Conservation (phyloP, 2,888 invertebrate genomes). For the Pristionchus japonicus region DNA sequence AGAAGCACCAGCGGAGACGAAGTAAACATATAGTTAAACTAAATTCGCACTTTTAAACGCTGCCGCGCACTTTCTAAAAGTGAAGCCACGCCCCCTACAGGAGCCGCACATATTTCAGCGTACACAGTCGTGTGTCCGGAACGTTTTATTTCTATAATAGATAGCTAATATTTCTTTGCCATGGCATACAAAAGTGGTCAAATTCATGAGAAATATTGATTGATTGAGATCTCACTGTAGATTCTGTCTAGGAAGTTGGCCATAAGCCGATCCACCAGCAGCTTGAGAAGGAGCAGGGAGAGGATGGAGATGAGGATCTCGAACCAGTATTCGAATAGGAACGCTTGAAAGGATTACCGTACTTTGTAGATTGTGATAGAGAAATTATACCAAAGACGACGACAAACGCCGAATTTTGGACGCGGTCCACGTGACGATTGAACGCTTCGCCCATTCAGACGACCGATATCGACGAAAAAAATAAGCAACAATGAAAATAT, state of each 20-base stretch:
- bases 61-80: too few relatives aligned
- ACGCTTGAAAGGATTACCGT: neutral
- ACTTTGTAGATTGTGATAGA: too few relatives aligned
- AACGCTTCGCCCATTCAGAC: conserved; percentile 4
- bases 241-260: conserved; percentile 8
- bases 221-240: conserved; percentile 33
- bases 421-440: neutral
- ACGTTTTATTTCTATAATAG: too few relatives aligned
- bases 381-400: neutral
- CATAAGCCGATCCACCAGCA: neutral
- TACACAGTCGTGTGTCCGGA: too few relatives aligned
- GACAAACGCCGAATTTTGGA: neutral
- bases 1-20: too few relatives aligned
- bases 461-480: neutral
- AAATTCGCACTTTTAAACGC: too few relatives aligned
- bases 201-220: neutral
- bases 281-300: neutral
- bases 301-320: conserved; percentile 36
- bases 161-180: neutral
- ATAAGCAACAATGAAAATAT: neutral
- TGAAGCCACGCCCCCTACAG: too few relatives aligned
- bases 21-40: too few relatives aligned
- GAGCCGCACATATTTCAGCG: too few relatives aligned
- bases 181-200: neutral
- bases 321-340: conserved; percentile 39